phyloP scores from a whole-genome alignment of 1,140 invertebrate genomes.

The Ectropis grisescens region DNA sequence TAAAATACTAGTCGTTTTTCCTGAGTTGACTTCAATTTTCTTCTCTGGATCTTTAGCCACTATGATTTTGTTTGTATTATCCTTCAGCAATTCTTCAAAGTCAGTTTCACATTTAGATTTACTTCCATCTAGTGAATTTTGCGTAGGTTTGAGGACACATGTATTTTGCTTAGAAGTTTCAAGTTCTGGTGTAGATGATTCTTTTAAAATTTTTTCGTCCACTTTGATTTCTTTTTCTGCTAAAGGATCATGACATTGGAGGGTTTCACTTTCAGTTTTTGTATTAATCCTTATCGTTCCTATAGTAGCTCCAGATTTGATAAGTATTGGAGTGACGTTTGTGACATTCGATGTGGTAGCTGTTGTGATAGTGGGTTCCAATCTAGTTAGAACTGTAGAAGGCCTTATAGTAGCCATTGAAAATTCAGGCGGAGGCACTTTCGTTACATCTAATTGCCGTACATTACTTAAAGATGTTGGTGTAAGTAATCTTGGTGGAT shows the following conservation, averaged over 20 bases:
- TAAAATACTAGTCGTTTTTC: conserved; percentile 42
- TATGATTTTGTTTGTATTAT: conserved; percentile 66
- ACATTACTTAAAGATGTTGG: conserved; percentile 39
- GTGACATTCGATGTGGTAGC: conserved; percentile 38
- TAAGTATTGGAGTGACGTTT: conserved; percentile 46
- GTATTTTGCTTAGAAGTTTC: too few species aligned
- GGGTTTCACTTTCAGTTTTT: conserved; percentile 26
- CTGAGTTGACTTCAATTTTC: conserved; percentile 52
- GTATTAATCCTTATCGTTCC: conserved; percentile 24
- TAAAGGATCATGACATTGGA: too few species aligned
- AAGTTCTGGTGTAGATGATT: too few species aligned
- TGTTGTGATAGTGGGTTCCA: conserved; percentile 26
- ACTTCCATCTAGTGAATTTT: too few species aligned
- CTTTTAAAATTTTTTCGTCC: too few species aligned
- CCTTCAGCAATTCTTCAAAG: conserved; percentile 66
- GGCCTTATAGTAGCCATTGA: conserved; percentile 45
- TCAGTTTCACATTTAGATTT: conserved; percentile 59
- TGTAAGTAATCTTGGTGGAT: conserved; percentile 39
- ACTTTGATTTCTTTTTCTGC: too few species aligned
- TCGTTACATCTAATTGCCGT: conserved; percentile 43
- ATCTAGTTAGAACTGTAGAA: conserved; percentile 38
- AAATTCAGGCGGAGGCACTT: conserved; percentile 39
- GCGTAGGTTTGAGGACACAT: too few species aligned
- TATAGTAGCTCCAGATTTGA: conserved; percentile 39
- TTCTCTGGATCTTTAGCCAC: conserved; percentile 51